A percentile compares a stretch with the other conserved stretches of the same genome.
These are phyloP conservation scores for Meda fulgida DNA, from an alignment of 2,797 vertebrate genomes.

Conservation along the genomic window DNA sequence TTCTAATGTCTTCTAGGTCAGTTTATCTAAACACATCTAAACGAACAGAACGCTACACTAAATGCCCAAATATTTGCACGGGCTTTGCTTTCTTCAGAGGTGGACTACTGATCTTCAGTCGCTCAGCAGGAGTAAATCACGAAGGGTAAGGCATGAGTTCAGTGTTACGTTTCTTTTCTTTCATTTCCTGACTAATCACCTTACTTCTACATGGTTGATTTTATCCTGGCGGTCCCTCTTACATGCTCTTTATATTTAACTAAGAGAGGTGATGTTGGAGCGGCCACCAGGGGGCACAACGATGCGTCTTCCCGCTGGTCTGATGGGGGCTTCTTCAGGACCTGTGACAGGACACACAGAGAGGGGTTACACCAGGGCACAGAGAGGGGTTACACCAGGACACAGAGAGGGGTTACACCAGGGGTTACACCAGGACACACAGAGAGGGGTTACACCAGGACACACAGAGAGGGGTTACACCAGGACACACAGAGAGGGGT, in stretches of 20 bases:
- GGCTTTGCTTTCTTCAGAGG: constrained; percentile 64
- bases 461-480: not conserved
- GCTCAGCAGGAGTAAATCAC: constrained; percentile 85
- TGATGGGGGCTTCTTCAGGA: constrained; percentile 81
- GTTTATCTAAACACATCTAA: constrained; percentile 34
- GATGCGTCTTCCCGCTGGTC: constrained; percentile 92
- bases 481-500: not conserved
- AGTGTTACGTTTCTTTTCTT: constrained; percentile 76
- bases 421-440: no score
- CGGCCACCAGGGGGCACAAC: constrained; percentile 94
- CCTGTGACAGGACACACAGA: constrained; percentile 59
- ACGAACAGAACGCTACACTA: constrained; percentile 20
- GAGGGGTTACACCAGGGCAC: not conserved
- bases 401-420: not conserved
- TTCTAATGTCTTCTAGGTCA: not conserved
- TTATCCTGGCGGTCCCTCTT: constrained; percentile 43
- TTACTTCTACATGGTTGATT: constrained; percentile 64
- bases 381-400: not conserved
- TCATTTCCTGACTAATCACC: constrained; percentile 74
- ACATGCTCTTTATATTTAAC: constrained; percentile 77
- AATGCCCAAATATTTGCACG: not conserved
- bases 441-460: not conserved
- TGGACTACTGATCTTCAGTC: constrained; percentile 86
- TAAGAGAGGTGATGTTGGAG: constrained; percentile 97
- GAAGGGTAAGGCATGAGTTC: constrained; percentile 98